A percentile compares a stretch with the other conserved stretches of the same genome.
phyloP scores from a whole-genome alignment of 2,797 vertebrate genomes.

The Gephyroberyx darwinii region DNA sequence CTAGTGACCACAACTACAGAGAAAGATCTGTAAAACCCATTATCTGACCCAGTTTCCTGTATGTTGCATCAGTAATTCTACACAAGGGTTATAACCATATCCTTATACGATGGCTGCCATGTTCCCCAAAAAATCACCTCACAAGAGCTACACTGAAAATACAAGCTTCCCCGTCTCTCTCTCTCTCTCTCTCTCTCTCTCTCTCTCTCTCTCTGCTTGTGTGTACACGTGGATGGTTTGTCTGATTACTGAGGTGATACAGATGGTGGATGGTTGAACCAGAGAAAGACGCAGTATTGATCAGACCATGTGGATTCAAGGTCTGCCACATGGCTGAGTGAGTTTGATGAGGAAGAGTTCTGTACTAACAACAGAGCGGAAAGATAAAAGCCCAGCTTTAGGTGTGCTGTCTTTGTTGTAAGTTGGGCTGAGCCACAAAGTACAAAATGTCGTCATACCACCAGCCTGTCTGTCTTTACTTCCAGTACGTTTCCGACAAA shows the following conservation, averaged over 20 bases:
- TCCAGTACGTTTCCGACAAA: conserved; percentile 41
- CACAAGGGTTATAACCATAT: conserved; percentile 4
- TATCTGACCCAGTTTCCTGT: conserved; percentile 21
- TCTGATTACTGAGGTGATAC: conserved; percentile 19
- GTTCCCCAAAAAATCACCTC: conserved; percentile 15
- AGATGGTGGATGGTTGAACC: conserved; percentile 6
- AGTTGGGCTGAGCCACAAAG: conserved; percentile 35
- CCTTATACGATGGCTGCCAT: neutral
- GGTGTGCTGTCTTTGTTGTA: conserved; percentile 32
- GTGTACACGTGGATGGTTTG: conserved; percentile 8
- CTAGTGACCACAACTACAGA: conserved; percentile 28
- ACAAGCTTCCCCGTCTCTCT: neutral
- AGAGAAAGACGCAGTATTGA: conserved; percentile 41
- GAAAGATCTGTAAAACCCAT: conserved; percentile 9
- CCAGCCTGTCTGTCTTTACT: conserved; percentile 50
- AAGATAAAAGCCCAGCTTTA: conserved; percentile 45
- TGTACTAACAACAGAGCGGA: conserved; percentile 25
- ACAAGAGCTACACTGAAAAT: conserved; percentile 9
- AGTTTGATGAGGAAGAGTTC: conserved; percentile 20
- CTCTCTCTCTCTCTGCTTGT: neutral
- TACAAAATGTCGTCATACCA: conserved; percentile 51
- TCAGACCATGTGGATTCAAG: conserved; percentile 32
- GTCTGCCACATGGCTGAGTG: conserved; percentile 39
- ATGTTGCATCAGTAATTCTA: neutral
- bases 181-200: too few relatives aligned